Evolutionary conservation across 2,113 vertebrate species (phyloP), one percentile per base, ranked within the genome.

Genomic region (Chaetorhynchus papuensis): DNA sequence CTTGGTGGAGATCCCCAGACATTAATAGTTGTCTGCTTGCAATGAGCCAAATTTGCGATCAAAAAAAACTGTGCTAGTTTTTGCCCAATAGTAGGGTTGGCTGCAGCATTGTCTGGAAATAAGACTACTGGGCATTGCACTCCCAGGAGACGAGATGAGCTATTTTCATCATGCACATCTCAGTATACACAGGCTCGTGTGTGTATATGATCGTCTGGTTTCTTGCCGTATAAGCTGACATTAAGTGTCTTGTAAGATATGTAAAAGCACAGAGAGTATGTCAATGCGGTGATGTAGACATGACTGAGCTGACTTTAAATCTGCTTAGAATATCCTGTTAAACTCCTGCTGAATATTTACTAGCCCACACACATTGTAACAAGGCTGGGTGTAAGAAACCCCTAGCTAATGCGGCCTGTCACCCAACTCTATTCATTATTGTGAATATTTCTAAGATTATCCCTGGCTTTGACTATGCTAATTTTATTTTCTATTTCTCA

Each of bases 401-500:
- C 63, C 27, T 50, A 44, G 71, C 68, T 77, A 93, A 87, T 80
- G 50, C 0, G 1, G 76, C 84, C 87, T 94, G 87, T 90, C 74
- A 91, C 66, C 87, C 50, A 91, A 21, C 47, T 87, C 87, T 83
- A 23, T 96, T 96, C 91, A 80, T 90, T 83, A 82, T 21, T 90
- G 81, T 94, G 90, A 93, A 66, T 93, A 77, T 81, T 95, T 95
- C 78, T 89, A 47, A 96, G 87, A 93, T 93, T 91, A 85, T 93
- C 78, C 57, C 50, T 87, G 33, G 21, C 84, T 96, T 90, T 93
- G 66, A 65, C 84, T 96, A 74, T 94, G 93, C 77, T 93, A 93
- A 80, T 97, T 94, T 94, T 93, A 93, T 93, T 94, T 96, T 87
- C 65, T 72, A 30, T 90, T 94, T 95, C 82, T 91, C 52, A 33